Evolutionary conservation across 2,113 vertebrate species (phyloP).

Genomic region (Pyxicephalus adspersus): DNA sequence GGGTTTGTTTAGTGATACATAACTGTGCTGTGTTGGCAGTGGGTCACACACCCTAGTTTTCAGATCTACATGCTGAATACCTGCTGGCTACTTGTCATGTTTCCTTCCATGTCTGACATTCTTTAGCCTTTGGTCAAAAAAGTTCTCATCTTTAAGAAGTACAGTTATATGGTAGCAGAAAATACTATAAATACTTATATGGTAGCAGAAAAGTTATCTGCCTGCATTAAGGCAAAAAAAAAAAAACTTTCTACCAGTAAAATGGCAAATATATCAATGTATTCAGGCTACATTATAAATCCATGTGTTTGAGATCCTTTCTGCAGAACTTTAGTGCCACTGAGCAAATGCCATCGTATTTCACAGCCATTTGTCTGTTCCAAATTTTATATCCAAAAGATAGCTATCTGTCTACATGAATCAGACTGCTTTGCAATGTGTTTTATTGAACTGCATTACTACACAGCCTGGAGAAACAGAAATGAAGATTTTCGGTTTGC

Average conservation of each 20-base stretch:
- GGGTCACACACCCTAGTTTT: not conserved
- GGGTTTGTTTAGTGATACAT: not conserved
- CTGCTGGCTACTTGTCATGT: slow-evolving; percentile 4
- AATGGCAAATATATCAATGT: too few relatives aligned
- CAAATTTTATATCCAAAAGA: not conserved
- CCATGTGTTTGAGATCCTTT: too few relatives aligned
- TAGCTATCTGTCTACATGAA: not conserved
- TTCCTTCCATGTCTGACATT: not conserved
- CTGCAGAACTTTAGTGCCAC: too few relatives aligned
- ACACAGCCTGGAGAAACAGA: too few relatives aligned
- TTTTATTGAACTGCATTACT: too few relatives aligned
- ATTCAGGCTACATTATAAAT: too few relatives aligned
- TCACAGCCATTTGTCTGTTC: not conserved
- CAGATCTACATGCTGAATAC: not conserved
- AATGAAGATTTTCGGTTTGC: too few relatives aligned
- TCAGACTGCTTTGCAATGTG: not conserved
- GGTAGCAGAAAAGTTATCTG: not conserved
- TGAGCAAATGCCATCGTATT: not conserved
- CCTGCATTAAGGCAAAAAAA: not conserved
- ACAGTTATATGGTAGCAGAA: not conserved
- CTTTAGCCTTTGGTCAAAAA: not conserved
- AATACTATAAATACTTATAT: not conserved
- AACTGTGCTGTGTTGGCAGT: slow-evolving; percentile 14
- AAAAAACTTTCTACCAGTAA: too few relatives aligned
- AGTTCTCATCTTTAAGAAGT: not conserved